These are phyloP conservation scores for Spodoptera picta DNA, from an alignment of 2,888 invertebrate species.

Conservation along the genomic window DNA sequence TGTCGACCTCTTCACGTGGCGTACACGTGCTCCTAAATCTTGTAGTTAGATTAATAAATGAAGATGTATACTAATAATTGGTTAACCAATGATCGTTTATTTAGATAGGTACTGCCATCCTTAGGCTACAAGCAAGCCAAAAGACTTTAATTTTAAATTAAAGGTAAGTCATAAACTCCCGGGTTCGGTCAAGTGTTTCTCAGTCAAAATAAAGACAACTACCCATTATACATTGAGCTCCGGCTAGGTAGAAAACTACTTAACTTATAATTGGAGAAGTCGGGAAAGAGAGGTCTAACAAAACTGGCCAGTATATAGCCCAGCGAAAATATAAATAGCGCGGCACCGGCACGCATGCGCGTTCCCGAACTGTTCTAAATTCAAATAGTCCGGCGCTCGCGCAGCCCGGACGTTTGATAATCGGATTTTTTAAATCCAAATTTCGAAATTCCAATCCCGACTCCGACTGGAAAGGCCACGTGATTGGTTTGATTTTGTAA, in stretches of 20 bases:
- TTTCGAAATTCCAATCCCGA: conserved; percentile 67
- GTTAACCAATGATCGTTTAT: no score
- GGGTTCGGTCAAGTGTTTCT: conserved; percentile 65
- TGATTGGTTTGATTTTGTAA: conserved; percentile 41
- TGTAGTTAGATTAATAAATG: neutral
- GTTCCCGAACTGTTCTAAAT: conserved; percentile 77
- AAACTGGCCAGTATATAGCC: conserved; percentile 66
- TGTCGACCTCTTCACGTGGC: conserved; percentile 9
- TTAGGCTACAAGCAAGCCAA: conserved; percentile 5
- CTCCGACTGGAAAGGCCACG: conserved; percentile 84
- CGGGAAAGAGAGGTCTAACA: conserved; percentile 54
- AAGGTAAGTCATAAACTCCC: conserved; percentile 49
- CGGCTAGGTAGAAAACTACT: conserved; percentile 39
- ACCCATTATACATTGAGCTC: conserved; percentile 58
- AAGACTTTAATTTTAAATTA: conserved; percentile 29
- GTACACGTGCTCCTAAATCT: neutral
- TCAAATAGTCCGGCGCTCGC: conserved; percentile 77
- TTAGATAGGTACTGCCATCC: neutral
- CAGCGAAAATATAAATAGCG: conserved; percentile 82
- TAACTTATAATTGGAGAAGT: conserved; percentile 31
- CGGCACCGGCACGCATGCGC: conserved; percentile 67
- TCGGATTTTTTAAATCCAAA: conserved; percentile 64
- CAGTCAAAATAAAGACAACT: conserved; percentile 65
- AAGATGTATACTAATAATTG: no score
- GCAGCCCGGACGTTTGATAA: conserved; percentile 76